phyloP scores from a whole-genome alignment of 2,113 vertebrate genomes.

The Urocolius indicus region DNA sequence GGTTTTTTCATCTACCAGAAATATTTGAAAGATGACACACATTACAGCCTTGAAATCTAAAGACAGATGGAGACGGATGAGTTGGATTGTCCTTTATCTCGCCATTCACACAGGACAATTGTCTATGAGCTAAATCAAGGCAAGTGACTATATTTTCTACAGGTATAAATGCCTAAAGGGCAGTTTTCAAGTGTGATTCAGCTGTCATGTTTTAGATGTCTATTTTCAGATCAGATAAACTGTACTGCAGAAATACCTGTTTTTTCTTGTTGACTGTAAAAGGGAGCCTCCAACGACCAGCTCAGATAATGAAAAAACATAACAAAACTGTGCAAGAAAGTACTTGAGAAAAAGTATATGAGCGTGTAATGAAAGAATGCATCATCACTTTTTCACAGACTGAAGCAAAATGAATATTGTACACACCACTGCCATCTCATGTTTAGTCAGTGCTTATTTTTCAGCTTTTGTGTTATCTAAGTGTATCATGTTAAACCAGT shows the following conservation, averaged over 20 bases:
- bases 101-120: not conserved
- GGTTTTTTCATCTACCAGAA: not conserved
- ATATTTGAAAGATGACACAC: not conserved
- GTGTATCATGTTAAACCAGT: not conserved
- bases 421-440: not conserved
- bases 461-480: not conserved
- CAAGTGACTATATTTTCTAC: not conserved
- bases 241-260: not conserved
- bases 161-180: not conserved
- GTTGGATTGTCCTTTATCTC: not conserved
- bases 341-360: not conserved
- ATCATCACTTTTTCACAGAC: not conserved
- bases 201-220: not conserved
- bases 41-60: not conserved
- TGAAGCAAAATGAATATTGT: constrained; percentile 7
- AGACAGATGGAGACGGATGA: not conserved
- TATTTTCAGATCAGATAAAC: constrained; percentile 8
- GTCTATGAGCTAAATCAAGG: not conserved
- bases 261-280: not conserved
- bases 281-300: not conserved
- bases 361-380: constrained; percentile 1
- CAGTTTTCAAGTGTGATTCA: constrained; percentile 5
- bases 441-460: constrained; percentile 19
- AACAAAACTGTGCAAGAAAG: not conserved
- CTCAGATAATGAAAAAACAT: not conserved